Base-by-base conservation (phyloP, 2,113 vertebrate species). In the Axis porcinus region DNA sequence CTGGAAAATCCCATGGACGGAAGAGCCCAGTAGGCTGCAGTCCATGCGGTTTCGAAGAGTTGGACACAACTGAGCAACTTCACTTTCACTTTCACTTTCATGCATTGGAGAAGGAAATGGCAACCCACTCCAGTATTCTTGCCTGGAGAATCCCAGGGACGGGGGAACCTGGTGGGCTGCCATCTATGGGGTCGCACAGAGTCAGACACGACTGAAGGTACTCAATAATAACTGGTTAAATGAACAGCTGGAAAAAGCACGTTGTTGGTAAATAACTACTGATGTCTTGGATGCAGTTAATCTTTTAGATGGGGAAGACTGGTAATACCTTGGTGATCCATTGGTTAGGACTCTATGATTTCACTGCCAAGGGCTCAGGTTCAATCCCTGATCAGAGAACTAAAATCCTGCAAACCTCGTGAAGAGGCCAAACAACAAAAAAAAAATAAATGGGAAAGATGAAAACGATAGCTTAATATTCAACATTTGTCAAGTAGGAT, bases 261-360 rank as follows among this genome's bases (percentile, higher is more conserved):
- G 28, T 33, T 93, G 7, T 58, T 95, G 70, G 83, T 89, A 95
- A 91, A 86, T 91, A 97, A 82, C 78, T 70, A 79, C 86, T 89
- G 45, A 90, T 96, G 58, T 90, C 82, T 64, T 82, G 52, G 54
- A 55, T 88, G 16, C 84, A 95, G 52, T 91, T 92, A 95, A 88
- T 33, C 70, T 95, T 85, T 92, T 62, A 87, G 45, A 90, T 30
- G 2, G 23, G 21, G 19, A 67, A 87, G n/a, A 79, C 10, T 33
- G 30, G 17, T 17, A 52, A 81, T 52, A 33, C 47, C 28, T 30
- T 52, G 78, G 78, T 19, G 10, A 50, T 33, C 78, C 45, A 81
- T 2, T 21, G 47, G 17, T 81, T 52, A n/a, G 78, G 78, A 33
- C 47, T 52, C 47, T 21, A 33, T 52, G 17, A 52, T 81, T 81